Evolutionary conservation across 2,113 vertebrate genomes (phyloP), one percentile per base, ranked within the genome.

Genomic region (Poeciliopsis prolifica): DNA sequence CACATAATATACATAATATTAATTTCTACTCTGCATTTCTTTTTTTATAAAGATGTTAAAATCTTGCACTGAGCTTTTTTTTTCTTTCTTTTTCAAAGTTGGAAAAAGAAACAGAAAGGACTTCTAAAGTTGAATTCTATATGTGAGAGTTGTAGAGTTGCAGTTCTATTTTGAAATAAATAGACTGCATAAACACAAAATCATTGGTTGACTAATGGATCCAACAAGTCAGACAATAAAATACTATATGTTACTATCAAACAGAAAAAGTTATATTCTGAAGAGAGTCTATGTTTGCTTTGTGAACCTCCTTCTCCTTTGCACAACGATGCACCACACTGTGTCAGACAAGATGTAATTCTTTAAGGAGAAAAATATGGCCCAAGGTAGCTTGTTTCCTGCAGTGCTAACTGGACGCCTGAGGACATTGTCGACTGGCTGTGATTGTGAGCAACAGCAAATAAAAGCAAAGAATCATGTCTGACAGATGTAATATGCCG

Each of bases 261-360:
- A 66, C 17, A 26, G n/a, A 44, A 28, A 42, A n/a, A 26, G 35
- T 28, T 42, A 0, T 9, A n/a, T 42, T 17, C 13, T 42, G 35
- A 42, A 42, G 8, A 40, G 64, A 65, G 11, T 40, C 33, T 19
- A 30, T 65, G 11, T 26, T 19, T 65, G n/a, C 11, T n/a, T 62
- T n/a, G 64, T 40, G 51, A 5, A 54, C 22, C 33, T 61, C 7
- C 13, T 4, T 35, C 73, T 70, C 42, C 72, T 33, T 72, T 63
- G 72, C 44, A 17, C 72, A 71, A 28, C 62, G 26, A 76, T 30
- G 61, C 61, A 68, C 31, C 60, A 64, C 19, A 68, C 29, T 35
- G 64, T 48, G 35, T 37, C n/a, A n/a, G 65, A 70, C 33, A 28
- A 77, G 82, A 77, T 65, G 65, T 75, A 82, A 86, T 86, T 80